These are phyloP conservation scores for Noctua janthe DNA, from an alignment of 2,888 invertebrate species.

Conservation along the genomic window DNA sequence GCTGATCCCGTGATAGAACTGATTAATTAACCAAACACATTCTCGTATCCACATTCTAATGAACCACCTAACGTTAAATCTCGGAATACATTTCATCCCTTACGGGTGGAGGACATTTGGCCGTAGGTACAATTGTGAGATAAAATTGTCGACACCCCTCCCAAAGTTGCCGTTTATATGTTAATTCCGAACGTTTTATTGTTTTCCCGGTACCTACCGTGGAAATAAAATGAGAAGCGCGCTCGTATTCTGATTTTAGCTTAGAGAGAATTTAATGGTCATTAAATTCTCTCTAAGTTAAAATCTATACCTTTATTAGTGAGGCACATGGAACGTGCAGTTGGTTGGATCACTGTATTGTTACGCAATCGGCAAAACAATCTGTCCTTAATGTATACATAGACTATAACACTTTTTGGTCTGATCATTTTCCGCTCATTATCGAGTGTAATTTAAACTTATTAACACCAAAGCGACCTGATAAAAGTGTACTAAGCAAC, in stretches of 20 bases:
- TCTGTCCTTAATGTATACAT: too few species aligned
- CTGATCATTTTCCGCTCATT: too few species aligned
- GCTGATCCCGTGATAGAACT: conserved; percentile 10
- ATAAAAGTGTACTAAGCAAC: too few species aligned
- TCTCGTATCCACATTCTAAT: conserved; percentile 42
- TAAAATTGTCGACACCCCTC: conserved; percentile 59
- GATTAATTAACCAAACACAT: conserved; percentile 52
- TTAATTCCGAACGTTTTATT: conserved; percentile 76
- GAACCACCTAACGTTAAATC: conserved; percentile 52
- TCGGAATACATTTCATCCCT: conserved; percentile 52
- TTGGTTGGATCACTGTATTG: too few species aligned
- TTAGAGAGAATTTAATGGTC: conserved; percentile 33
- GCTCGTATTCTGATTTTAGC: conserved; percentile 47
- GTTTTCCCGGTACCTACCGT: conserved; percentile 68
- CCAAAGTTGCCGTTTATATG: conserved; percentile 73
- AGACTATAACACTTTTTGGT: too few species aligned
- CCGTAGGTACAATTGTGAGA: conserved; percentile 52
- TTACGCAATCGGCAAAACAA: too few species aligned
- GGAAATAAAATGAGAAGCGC: conserved; percentile 63
- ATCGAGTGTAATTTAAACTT: too few species aligned
- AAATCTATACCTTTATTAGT: too few species aligned
- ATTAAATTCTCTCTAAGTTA: not conserved
- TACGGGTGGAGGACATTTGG: conserved; percentile 56
- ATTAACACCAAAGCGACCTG: too few species aligned
- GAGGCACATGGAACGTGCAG: too few species aligned